Percentiles rank a stretch among this genome's conserved stretches.
These are phyloP conservation scores for Pitta sordida DNA, from an alignment of 2,113 vertebrate genomes.

Conservation along the genomic window DNA sequence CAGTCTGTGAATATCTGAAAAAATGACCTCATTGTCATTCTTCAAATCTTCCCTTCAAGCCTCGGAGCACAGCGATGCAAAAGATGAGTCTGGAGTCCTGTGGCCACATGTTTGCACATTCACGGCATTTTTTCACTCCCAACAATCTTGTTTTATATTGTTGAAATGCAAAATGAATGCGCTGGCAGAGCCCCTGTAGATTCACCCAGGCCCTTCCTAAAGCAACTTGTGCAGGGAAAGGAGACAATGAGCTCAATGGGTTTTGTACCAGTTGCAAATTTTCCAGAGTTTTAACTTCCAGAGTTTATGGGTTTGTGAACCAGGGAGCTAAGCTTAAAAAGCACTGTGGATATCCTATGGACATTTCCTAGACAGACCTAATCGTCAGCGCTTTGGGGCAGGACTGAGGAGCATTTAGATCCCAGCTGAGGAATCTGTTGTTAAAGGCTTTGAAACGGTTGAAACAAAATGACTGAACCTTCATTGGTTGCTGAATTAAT, in stretches of 20 bases:
- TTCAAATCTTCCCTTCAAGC: not conserved
- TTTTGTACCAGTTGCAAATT: not conserved
- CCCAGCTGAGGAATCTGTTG: not conserved
- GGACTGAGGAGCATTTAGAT: not conserved
- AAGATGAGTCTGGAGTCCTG: not conserved
- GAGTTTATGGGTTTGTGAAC: not conserved
- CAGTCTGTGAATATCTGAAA: conserved; percentile 44
- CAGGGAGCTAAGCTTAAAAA: not conserved
- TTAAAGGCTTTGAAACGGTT: not conserved
- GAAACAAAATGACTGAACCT: not conserved
- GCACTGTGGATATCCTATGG: accelerated
- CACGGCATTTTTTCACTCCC: not conserved
- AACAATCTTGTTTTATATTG: accelerated
- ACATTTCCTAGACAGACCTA: not conserved
- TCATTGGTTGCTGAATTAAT: not conserved
- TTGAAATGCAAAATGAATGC: accelerated
- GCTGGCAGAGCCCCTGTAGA: not conserved
- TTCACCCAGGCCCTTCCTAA: not conserved
- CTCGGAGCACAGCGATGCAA: not conserved
- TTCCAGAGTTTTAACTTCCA: not conserved
- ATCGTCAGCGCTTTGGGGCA: not conserved
- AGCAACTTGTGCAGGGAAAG: not conserved
- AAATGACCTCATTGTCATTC: conserved; percentile 43
- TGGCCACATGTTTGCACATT: not conserved
- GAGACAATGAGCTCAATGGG: accelerated